phyloP scores from a whole-genome alignment of 2,113 vertebrate species.

The Astur gentilis region DNA sequence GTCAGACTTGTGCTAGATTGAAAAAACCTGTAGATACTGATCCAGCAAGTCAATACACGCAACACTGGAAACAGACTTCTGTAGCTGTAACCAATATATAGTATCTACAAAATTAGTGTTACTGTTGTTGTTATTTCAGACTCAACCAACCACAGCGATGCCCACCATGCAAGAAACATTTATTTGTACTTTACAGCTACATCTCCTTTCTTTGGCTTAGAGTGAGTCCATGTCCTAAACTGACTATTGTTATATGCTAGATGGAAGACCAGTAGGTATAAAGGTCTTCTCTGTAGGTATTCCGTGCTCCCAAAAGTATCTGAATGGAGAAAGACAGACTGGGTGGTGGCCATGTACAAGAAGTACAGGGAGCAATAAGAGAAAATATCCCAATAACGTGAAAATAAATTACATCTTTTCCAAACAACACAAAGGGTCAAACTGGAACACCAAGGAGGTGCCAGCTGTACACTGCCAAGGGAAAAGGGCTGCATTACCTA shows the following conservation, averaged over 20 bases:
- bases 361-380: accelerated
- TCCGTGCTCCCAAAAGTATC: not conserved
- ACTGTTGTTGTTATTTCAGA: not conserved
- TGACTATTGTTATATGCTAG: not conserved
- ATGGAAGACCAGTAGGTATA: not conserved
- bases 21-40: not conserved
- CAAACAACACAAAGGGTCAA: not conserved
- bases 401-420: not conserved
- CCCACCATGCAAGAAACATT: not conserved
- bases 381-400: not conserved
- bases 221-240: not conserved
- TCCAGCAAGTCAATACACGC: accelerated
- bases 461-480: not conserved
- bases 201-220: not conserved
- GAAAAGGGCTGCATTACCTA: not conserved
- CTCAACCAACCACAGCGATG: not conserved
- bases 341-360: accelerated
- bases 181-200: not conserved
- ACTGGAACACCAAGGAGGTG: not conserved
- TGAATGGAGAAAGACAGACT: not conserved
- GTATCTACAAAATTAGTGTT: not conserved
- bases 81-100: not conserved
- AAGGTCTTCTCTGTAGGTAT: not conserved
- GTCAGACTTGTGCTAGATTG: not conserved
- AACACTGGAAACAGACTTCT: not conserved